Base-by-base conservation (phyloP, 2,888 invertebrate genomes). In the Scaptomyza parva region DNA sequence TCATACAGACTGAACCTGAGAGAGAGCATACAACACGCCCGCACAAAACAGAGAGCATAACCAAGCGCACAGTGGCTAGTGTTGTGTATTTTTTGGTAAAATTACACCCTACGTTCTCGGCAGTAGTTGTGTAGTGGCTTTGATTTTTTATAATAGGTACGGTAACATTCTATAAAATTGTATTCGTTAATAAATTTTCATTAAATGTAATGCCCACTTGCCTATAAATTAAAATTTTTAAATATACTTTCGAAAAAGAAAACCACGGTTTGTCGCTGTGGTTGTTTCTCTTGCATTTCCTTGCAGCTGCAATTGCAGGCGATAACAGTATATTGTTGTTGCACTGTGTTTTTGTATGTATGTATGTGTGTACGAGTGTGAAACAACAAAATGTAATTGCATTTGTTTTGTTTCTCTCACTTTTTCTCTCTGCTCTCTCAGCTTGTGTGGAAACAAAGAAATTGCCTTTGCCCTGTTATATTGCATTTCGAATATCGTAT, bases 241-340 rank as follows among this genome's bases (percentile, higher is more conserved):
- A 0, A 7, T n/a, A 2, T 11, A 3, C 1, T 24, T 18, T 24
- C 4, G 1, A 0, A 1, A n/a, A 11, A 14, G 8, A 8, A 11
- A 43, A 22, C 72, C 76, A 76, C 66, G 59, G 76, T 76, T 7
- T 9, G 1, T 2, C 12, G 8, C 40, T 37, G 33, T 33, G 37
- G 40, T 47, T 43, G 39, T 14, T 55, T 68, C 61, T 67, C 58
- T 55, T 58, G 69, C 54, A 58, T 66, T 65, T 41, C 24, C 43
- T 20, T 75, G 65, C 73, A 76, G 76, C 65, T 74, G 74, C 76
- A 74, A 64, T 58, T 75, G 64, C 45, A 57, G 39, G 40, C 73
- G 64, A 73, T 73, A 73, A 65, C 70, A 58, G 61, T 47, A 57
- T 33, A 33, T 61, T 64, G 33, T 68, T 55, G 33, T 59, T 60